Base-by-base conservation (phyloP, 2,113 vertebrate species). In the Oreochromis niloticus region DNA sequence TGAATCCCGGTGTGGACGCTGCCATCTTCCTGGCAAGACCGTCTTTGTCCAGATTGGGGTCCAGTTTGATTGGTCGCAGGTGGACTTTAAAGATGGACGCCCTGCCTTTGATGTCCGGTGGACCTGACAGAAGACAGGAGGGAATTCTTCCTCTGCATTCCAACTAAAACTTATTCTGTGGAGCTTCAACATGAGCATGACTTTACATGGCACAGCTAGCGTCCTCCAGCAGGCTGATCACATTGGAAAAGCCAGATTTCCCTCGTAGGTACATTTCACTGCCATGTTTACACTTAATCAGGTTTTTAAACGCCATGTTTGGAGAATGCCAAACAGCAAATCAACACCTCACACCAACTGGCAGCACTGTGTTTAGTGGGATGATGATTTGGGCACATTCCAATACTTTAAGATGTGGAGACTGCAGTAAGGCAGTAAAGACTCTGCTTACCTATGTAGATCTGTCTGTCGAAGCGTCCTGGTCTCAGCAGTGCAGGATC, bases 41-140 rank as follows among this genome's bases (percentile, higher is more conserved):
- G 2, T 99, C 98, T 93, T 97, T 98, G 92, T 99, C 95, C 92
- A 99, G 36, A 36, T 94, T 14, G 0, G 66, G 12, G 8, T 97
- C 96, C 92, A 99, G 92, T 90, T 98, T 99, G 80, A 99, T 95
- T 36, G 99, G 98, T 80, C 98, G 96, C 52, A 99, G 97, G 86
- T 99, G 98, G 91, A 99, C 98, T 96, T 99, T 99, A 94, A 99
- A 99, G 95, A 99, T 99, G 87, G 98, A 99, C 0, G 98, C 97
- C 94, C 98, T 97, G 81, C 98, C 98, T 95, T 99, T 99, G 88
- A 99, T 99, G 93, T 99, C 98, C 7, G 98, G 98, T 41, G 95
- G 98, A 61, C 98, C 99, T 99, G 93, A 63, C 41, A 59, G 7
- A 1, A 46, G 8, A n/a, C 34, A 2, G 39, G 1, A n/a, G 13